phyloP scores from a whole-genome alignment of 1,140 invertebrate species.

The Argopecten irradians region DNA sequence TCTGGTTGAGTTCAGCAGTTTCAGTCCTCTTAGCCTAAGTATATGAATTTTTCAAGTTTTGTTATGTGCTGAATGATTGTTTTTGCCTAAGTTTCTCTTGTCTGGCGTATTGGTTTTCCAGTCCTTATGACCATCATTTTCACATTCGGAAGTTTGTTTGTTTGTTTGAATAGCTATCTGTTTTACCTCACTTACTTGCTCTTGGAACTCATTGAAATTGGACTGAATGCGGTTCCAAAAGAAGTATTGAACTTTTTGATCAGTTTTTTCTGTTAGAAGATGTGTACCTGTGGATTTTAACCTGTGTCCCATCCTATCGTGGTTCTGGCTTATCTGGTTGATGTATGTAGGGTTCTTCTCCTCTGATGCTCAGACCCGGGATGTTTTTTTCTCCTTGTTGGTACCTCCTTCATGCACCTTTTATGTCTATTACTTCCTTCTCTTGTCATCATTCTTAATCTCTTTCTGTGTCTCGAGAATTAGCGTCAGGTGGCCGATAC shows the following conservation, averaged over 20 bases:
- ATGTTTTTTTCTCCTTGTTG: conserved; percentile 24
- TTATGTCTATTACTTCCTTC: background rate
- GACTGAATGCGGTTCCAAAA: conserved; percentile 41
- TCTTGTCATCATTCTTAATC: background rate
- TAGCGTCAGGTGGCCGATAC: background rate
- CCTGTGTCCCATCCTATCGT: conserved; percentile 5
- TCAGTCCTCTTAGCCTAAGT: conserved; percentile 70
- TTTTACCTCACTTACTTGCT: conserved; percentile 53
- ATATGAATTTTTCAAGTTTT: conserved; percentile 71
- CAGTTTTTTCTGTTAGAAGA: background rate
- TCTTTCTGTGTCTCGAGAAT: background rate
- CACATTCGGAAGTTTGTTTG: conserved; percentile 64
- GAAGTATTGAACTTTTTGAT: background rate
- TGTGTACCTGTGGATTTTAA: background rate
- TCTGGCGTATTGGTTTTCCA: conserved; percentile 71
- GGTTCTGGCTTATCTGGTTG: background rate
- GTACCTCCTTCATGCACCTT: background rate
- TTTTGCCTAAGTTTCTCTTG: conserved; percentile 63
- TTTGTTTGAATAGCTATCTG: conserved; percentile 57
- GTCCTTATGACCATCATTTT: conserved; percentile 66
- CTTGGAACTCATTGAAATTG: conserved; percentile 34
- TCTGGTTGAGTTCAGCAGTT: conserved; percentile 69
- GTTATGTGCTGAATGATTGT: conserved; percentile 67
- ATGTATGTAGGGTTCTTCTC: background rate
- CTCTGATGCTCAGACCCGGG: background rate